Conservation (phyloP, 2,888 invertebrate genomes). For the Sphaerophoria rueppellii region DNA sequence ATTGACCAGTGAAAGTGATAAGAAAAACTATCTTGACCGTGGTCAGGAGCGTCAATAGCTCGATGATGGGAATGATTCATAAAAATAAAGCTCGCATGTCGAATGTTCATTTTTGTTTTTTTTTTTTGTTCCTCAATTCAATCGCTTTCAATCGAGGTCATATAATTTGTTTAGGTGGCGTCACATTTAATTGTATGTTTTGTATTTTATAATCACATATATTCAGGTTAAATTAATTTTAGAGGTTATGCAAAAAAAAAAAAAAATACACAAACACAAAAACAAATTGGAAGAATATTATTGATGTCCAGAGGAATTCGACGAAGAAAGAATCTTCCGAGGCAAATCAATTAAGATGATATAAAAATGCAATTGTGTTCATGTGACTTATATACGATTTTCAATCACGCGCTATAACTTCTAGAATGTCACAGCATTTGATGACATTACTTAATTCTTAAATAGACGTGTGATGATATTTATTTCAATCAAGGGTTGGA, state of each 20-base stretch:
- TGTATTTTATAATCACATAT: slow-evolving; percentile 1
- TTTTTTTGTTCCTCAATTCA: not conserved
- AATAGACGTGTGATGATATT: slow-evolving; percentile 29
- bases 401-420: slow-evolving; percentile 44
- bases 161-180: slow-evolving; percentile 18
- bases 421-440: slow-evolving; percentile 8
- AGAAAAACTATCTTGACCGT: slow-evolving; percentile 53
- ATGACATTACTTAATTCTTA: slow-evolving; percentile 17
- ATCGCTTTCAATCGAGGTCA: slow-evolving; percentile 4
- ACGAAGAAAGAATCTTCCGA: slow-evolving; percentile 16
- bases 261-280: not conserved
- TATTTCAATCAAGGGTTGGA: slow-evolving; percentile 20
- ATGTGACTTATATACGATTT: slow-evolving; percentile 47
- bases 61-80: slow-evolving; percentile 26
- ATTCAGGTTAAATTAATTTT: slow-evolving; percentile 15
- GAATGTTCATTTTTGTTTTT: not conserved
- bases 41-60: slow-evolving; percentile 44
- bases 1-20: slow-evolving; percentile 25
- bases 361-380: slow-evolving; percentile 37
- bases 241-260: not conserved
- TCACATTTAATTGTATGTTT: slow-evolving; percentile 20
- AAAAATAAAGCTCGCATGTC: not conserved
- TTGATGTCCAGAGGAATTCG: not conserved
- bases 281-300: not conserved
- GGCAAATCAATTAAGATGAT: slow-evolving; percentile 51